Conservation (phyloP, 2,797 vertebrate genomes). For the Lutra lutra region DNA sequence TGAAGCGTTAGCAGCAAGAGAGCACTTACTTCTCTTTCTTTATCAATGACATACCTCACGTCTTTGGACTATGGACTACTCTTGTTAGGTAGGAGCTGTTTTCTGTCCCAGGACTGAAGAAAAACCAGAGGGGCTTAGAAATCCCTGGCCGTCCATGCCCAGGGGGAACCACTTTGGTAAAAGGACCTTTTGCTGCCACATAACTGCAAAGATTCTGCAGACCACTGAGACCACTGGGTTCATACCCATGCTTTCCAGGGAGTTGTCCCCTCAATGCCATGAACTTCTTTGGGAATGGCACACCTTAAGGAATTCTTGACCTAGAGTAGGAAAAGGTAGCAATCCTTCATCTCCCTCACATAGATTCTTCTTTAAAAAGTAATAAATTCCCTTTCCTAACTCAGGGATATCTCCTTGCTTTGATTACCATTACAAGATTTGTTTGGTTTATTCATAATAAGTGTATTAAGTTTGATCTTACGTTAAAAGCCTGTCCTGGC, state of each 20-base stretch:
- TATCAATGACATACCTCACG: no score
- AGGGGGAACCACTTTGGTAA: not conserved
- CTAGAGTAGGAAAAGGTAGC: not conserved
- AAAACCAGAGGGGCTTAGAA: not conserved
- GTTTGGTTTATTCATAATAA: conserved; percentile 29
- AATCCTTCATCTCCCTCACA: not conserved
- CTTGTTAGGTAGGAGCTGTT: not conserved
- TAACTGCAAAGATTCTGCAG: not conserved
- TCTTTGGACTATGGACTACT: not conserved
- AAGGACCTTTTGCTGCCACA: not conserved
- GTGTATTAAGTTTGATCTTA: conserved; percentile 19
- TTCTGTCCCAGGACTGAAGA: not conserved
- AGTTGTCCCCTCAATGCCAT: not conserved
- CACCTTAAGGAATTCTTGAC: not conserved
- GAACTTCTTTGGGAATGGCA: not conserved
- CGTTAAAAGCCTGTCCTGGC: not conserved
- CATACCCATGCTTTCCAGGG: not conserved
- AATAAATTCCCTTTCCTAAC: not conserved
- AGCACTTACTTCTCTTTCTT: not conserved
- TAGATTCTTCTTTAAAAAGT: not conserved
- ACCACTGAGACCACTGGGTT: no score
- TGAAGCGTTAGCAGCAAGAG: not conserved
- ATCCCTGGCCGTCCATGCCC: not conserved
- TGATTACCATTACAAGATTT: not conserved
- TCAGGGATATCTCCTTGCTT: not conserved